Evolutionary conservation across 2,888 invertebrate species (phyloP).

Genomic region (Hymenopus coronatus): DNA sequence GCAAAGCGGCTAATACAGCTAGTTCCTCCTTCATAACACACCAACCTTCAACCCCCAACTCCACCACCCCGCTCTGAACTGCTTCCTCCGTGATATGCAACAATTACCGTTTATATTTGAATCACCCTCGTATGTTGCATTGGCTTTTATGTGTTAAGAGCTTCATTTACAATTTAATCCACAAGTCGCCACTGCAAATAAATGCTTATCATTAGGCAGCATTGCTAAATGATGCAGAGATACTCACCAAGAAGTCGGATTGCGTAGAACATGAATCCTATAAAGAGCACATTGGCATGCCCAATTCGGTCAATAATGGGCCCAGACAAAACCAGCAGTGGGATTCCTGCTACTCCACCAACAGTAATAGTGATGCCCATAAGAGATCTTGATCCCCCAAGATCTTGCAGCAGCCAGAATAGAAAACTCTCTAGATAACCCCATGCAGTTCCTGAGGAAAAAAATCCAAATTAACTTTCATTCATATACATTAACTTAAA

Average conservation of each 20-base stretch:
- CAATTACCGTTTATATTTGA: no score
- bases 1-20: no score
- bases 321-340: constrained; percentile 71
- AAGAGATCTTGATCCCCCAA: constrained; percentile 69
- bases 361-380: constrained; percentile 81
- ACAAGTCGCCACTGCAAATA: no score
- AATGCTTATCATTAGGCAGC: background rate
- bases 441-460: constrained; percentile 68
- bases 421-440: constrained; percentile 79
- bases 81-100: no score
- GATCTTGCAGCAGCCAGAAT: constrained; percentile 75
- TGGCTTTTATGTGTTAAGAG: no score
- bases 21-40: no score
- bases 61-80: no score
- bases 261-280: constrained; percentile 74
- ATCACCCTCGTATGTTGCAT: no score
- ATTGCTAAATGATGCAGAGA: background rate
- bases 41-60: no score
- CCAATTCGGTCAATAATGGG: constrained; percentile 70
- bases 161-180: no score
- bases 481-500: background rate
- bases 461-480: background rate
- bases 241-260: constrained; percentile 64
- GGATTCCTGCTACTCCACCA: constrained; percentile 72
- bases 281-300: constrained; percentile 72